Conservation (phyloP, 1,140 invertebrate species). For the Radopholus similis region DNA sequence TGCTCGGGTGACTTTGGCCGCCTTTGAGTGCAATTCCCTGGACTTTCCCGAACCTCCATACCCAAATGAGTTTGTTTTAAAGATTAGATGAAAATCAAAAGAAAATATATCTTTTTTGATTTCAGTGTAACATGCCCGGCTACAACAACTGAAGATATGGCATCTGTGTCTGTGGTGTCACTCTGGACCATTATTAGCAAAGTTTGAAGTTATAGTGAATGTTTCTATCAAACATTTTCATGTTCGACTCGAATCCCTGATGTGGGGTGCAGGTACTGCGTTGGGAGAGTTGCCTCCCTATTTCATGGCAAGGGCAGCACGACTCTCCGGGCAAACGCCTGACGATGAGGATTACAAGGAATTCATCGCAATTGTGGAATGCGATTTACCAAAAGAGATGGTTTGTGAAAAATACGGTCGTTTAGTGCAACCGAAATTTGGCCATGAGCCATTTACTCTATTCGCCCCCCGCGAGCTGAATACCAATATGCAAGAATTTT, state of each 20-base stretch:
- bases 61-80: constrained; percentile 68
- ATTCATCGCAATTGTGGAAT: constrained; percentile 41
- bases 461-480: no score
- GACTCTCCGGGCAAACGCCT: constrained; percentile 57
- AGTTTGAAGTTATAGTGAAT: constrained; percentile 17
- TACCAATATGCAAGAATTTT: no score
- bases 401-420: no score
- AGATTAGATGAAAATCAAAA: background rate
- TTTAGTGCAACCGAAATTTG: no score
- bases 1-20: constrained; percentile 86
- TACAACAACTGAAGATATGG: constrained; percentile 37
- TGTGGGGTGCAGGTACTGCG: constrained; percentile 95
- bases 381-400: constrained; percentile 21
- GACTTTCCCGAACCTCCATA: constrained; percentile 81
- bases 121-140: constrained; percentile 64
- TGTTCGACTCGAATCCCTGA: constrained; percentile 88
- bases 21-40: constrained; percentile 88
- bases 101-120: constrained; percentile 19
- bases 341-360: constrained; percentile 58
- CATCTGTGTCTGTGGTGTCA: constrained; percentile 58
- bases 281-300: constrained; percentile 89
- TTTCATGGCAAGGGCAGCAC: constrained; percentile 86
- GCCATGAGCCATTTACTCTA: no score
- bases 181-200: constrained; percentile 88
- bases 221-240: constrained; percentile 21